Base-by-base conservation (phyloP, 1,140 invertebrate genomes). In the Phocides pigmalion region DNA sequence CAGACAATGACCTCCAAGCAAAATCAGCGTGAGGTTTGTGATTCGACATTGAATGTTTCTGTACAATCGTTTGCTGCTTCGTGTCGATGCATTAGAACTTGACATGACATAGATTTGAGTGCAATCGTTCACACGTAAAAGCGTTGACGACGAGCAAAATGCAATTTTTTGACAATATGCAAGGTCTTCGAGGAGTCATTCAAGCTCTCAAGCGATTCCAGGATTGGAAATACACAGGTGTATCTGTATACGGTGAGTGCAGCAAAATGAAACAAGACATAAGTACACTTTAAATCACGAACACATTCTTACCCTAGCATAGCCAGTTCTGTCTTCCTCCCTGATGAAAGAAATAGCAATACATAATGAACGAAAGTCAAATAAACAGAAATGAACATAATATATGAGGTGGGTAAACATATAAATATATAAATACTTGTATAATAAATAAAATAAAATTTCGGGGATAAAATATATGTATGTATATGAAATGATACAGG, bases 241-340 rank as follows among this genome's bases (percentile, higher is more conserved):
- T 64, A 50, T 68, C 68, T 63, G 62, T 72, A 66, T 64, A 72
- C 58, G 54, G 51, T 66, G 68, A 74, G 76, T 83, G 80, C 78
- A 82, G 73, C 78, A 82, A 78, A 79, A 75, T 68, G 64, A 68
- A 75, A 82, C 79, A 79, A 75, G 62, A 79, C 80, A 84, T 80
- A n/a, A n/a, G n/a, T n/a, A 89, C 85, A 87, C 78, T 81, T 76
- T 82, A 87, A 81, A 74, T 81, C 85, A 87, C 62, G 70, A 87
- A 90, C 84, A 87, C 84, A 79, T 61, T 88, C 89, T 89, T 91
- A 89, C 87, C 88, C 90, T 90, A 89, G 78, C 86, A 91, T 87
- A 92, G 85, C 88, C 88, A 76, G 81, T 87, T 79, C 87, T 89
- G 84, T 89, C 90, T 86, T 92, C 87, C 89, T 91, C 91, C 87